Percentiles rank a stretch among this genome's conserved stretches.
These are phyloP conservation scores for Littorina saxatilis DNA, from an alignment of 1,140 invertebrate genomes.

Conservation along the genomic window DNA sequence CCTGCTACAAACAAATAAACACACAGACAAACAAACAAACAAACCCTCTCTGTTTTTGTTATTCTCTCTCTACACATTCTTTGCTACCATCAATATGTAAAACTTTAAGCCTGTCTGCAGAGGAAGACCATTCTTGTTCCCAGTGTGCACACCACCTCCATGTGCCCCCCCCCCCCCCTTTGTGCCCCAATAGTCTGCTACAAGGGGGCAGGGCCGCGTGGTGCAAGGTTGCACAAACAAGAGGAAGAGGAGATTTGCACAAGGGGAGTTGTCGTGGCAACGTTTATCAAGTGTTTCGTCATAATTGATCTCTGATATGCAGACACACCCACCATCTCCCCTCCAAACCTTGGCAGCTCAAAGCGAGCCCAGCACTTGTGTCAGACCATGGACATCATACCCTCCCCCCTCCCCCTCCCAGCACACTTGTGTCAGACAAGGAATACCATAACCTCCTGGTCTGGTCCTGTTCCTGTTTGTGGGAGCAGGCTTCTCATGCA, in stretches of 20 bases:
- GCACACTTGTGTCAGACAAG: not conserved
- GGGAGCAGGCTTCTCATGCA: too few relatives aligned
- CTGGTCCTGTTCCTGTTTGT: too few relatives aligned
- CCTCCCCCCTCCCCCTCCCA: not conserved
- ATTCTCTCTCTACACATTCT: not conserved
- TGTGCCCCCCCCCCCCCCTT: not conserved
- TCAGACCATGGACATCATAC: too few relatives aligned
- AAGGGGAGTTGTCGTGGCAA: not conserved
- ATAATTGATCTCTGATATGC: constrained; percentile 11
- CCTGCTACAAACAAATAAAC: too few relatives aligned
- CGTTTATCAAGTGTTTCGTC: constrained; percentile 18
- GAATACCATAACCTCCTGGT: too few relatives aligned
- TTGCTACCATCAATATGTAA: not conserved
- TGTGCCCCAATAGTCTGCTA: too few relatives aligned
- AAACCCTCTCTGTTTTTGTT: not conserved
- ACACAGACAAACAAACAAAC: not conserved
- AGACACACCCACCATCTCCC: not conserved
- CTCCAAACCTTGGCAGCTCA: not conserved
- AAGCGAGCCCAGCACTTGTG: too few relatives aligned
- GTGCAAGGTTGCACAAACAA: too few relatives aligned
- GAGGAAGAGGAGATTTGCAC: not conserved
- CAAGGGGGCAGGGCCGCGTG: too few relatives aligned
- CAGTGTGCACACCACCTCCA: not conserved
- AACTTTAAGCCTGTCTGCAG: too few relatives aligned
- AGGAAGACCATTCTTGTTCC: too few relatives aligned